Evolutionary conservation across 2,113 vertebrate species (phyloP).

Genomic region (Dipodomys spectabilis): DNA sequence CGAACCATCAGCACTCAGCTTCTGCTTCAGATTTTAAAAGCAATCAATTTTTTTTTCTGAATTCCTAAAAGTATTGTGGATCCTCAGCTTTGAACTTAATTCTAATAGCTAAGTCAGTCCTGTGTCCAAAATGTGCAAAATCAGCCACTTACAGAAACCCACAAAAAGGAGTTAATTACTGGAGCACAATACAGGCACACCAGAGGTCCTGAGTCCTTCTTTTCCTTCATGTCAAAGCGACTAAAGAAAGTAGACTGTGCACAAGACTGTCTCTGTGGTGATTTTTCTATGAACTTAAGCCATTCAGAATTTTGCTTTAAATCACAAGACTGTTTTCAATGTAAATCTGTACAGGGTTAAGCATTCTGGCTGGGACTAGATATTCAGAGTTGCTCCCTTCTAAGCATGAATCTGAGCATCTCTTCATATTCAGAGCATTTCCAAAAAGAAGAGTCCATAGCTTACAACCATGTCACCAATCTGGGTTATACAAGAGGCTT

Average conservation of each 20-base stretch:
- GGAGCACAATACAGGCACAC: neutral
- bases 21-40: neutral
- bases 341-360: neutral
- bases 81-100: neutral
- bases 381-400: neutral
- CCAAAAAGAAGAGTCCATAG: neutral
- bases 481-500: no score
- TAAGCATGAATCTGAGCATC: constrained; percentile 11
- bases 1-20: no score
- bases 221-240: neutral
- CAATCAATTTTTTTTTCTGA: constrained; percentile 3
- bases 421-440: neutral
- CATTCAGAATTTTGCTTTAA: constrained; percentile 27
- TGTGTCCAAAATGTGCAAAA: neutral
- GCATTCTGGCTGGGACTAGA: neutral
- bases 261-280: no score
- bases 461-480: neutral
- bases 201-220: neutral
- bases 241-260: neutral
- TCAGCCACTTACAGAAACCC: neutral
- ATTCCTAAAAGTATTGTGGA: neutral
- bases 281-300: neutral
- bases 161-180: neutral
- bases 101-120: neutral
- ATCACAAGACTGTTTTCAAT: neutral